These are phyloP conservation scores for Malacoraja senta DNA, from an alignment of 2,797 vertebrate species.

Conservation along the genomic window DNA sequence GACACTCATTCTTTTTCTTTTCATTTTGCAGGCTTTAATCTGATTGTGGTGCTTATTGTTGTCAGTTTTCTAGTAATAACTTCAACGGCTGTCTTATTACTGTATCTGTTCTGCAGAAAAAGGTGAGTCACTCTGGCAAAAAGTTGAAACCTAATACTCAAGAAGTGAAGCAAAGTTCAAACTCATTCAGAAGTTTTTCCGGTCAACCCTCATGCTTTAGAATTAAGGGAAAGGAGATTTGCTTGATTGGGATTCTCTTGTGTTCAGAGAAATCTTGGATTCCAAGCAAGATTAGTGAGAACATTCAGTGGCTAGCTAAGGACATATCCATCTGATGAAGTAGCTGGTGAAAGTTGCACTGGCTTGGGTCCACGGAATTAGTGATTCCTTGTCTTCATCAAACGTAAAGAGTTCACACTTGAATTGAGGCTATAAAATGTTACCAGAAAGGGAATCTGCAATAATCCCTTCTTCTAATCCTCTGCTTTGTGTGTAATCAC, in stretches of 20 bases:
- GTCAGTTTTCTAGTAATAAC: conserved; percentile 61
- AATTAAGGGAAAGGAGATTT: neutral
- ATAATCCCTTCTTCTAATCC: neutral
- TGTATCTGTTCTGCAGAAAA: conserved; percentile 65
- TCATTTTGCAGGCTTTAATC: conserved; percentile 55
- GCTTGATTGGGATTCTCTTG: neutral
- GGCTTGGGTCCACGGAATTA: neutral
- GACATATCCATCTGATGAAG: neutral
- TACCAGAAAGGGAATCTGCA: neutral
- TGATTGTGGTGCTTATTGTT: conserved; percentile 65
- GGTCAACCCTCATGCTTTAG: neutral
- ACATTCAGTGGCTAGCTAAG: too few relatives aligned
- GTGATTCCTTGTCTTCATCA: neutral
- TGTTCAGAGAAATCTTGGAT: neutral
- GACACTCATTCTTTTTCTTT: neutral
- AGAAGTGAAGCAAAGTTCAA: neutral
- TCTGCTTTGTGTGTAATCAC: neutral
- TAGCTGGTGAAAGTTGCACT: too few relatives aligned
- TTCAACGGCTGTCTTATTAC: conserved; percentile 64
- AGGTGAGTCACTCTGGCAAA: conserved; percentile 55
- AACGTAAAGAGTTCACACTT: neutral
- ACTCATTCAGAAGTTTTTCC: neutral
- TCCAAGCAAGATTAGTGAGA: neutral
- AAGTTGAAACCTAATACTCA: neutral
- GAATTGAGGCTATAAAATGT: neutral